These are phyloP conservation scores for Galeruca laticollis DNA, from an alignment of 2,888 invertebrate genomes.

Conservation along the genomic window DNA sequence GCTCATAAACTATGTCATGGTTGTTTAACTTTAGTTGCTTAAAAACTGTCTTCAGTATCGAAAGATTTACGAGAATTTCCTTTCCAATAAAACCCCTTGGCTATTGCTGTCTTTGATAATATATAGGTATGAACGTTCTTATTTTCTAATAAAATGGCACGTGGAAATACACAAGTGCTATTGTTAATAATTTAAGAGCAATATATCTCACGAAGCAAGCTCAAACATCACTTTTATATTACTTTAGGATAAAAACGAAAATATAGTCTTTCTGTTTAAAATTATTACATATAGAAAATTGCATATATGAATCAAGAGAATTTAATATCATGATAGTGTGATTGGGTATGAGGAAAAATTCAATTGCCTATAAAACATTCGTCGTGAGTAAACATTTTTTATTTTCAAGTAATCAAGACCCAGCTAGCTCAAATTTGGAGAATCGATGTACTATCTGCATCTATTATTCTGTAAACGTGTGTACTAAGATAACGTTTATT, in stretches of 20 bases:
- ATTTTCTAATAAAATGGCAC: background rate
- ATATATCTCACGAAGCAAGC: background rate
- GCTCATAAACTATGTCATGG: background rate
- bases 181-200: background rate
- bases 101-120: background rate
- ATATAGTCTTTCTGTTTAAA: too few species aligned
- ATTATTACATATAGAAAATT: too few species aligned
- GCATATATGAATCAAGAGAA: too few species aligned
- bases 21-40: background rate
- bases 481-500: too few species aligned
- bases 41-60: background rate
- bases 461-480: too few species aligned
- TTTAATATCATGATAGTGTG: too few species aligned
- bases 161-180: background rate
- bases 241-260: background rate
- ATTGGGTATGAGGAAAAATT: too few species aligned
- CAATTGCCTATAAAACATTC: too few species aligned
- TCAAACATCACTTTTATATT: background rate
- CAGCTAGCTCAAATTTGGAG: too few species aligned
- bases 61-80: background rate
- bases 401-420: too few species aligned
- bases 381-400: too few species aligned
- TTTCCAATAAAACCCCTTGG: slow-evolving; percentile 2
- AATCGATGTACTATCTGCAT: too few species aligned
- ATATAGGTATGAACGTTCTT: background rate